A percentile compares a stretch with the other conserved stretches of the same genome.
phyloP scores from a whole-genome alignment of 2,113 vertebrate genomes.

The Erpornis zantholeuca region DNA sequence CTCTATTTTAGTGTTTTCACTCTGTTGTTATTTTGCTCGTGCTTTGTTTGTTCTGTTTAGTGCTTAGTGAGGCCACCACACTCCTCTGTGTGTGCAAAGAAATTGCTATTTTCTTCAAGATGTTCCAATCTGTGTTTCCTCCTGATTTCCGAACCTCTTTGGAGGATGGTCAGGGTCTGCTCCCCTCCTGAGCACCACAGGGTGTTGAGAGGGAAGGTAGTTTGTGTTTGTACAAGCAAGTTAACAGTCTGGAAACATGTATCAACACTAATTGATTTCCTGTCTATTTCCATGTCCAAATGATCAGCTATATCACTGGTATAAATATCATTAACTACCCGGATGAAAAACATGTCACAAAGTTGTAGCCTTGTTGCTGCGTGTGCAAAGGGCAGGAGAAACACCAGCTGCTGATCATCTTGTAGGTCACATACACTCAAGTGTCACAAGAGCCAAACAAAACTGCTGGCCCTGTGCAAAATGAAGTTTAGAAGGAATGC shows the following conservation, averaged over 20 bases:
- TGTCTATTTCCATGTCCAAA: slow-evolving; percentile 25
- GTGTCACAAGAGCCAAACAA: background rate
- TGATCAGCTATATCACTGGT: slow-evolving; percentile 28
- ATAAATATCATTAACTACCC: slow-evolving; percentile 31
- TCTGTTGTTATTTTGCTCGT: background rate
- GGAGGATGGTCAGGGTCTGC: background rate
- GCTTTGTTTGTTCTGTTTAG: background rate
- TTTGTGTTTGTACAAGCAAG: background rate
- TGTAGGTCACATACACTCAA: accelerated
- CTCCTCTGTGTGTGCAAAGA: background rate
- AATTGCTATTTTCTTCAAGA: background rate
- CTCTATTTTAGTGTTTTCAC: background rate
- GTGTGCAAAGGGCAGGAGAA: background rate
- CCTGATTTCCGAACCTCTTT: background rate
- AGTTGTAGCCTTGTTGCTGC: background rate
- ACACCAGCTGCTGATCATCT: background rate
- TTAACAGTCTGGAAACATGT: background rate
- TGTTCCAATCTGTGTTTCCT: background rate
- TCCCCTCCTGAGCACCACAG: background rate
- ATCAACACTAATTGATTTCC: slow-evolving; percentile 5
- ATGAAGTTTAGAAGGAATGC: background rate
- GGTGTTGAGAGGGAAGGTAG: background rate
- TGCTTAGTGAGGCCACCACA: background rate
- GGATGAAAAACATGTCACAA: background rate
- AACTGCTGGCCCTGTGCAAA: background rate